phyloP scores from a whole-genome alignment of 2,888 invertebrate genomes.

The Ecliptopera silaceata region DNA sequence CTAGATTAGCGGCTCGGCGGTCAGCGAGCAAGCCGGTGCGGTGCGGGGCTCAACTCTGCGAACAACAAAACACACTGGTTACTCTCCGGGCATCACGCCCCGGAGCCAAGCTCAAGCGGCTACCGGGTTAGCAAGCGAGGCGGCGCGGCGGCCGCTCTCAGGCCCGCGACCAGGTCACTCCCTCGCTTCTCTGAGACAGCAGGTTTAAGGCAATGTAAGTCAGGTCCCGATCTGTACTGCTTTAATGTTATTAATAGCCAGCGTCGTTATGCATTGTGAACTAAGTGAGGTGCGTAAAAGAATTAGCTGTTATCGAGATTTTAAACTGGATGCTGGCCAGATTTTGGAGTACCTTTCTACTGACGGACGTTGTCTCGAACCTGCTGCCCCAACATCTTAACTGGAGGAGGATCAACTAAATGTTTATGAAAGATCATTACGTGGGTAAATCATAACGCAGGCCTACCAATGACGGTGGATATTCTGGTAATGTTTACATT shows the following conservation, averaged over 20 bases:
- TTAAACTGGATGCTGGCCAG: constrained; percentile 47
- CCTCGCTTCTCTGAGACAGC: constrained; percentile 42
- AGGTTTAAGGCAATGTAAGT: constrained; percentile 52
- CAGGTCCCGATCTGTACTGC: constrained; percentile 43
- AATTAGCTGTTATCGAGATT: constrained; percentile 53
- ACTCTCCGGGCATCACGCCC: constrained; percentile 76
- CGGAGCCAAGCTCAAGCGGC: constrained; percentile 82
- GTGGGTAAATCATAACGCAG: constrained; percentile 5
- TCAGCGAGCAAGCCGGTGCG: constrained; percentile 82
- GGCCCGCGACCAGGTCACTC: constrained; percentile 52
- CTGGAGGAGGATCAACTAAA: constrained; percentile 25
- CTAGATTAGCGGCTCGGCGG: constrained; percentile 82
- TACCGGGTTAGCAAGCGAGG: constrained; percentile 79
- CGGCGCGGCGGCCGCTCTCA: constrained; percentile 61
- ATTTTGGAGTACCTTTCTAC: constrained; percentile 49
- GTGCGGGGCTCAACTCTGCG: constrained; percentile 83
- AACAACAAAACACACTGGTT: constrained; percentile 83
- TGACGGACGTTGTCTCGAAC: constrained; percentile 53
- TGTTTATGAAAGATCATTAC: constrained; percentile 15
- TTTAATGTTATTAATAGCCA: constrained; percentile 59
- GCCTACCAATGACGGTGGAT: neutral
- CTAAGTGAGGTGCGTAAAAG: constrained; percentile 54
- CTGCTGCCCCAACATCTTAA: constrained; percentile 50
- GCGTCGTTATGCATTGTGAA: constrained; percentile 50
- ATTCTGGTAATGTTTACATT: neutral